Evolutionary conservation across 2,888 invertebrate species (phyloP).

Genomic region (Drosophila anomalata): DNA sequence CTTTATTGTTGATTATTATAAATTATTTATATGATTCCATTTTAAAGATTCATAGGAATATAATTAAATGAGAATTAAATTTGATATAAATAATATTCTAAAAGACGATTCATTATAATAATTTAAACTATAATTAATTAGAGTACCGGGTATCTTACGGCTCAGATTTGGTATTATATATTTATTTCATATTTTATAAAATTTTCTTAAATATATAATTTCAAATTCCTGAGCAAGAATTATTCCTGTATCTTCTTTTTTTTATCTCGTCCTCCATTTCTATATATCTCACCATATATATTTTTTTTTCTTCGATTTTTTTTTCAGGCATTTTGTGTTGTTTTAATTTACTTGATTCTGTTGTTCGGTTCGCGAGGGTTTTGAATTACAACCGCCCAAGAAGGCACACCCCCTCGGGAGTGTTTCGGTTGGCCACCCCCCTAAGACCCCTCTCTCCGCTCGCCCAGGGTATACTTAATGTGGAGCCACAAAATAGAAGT

Average conservation of each 20-base stretch:
- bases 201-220: too few species aligned
- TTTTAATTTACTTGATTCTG: conserved; percentile 59
- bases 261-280: conserved; percentile 11
- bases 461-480: conserved; percentile 7
- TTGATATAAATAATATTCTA: too few species aligned
- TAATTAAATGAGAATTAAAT: too few species aligned
- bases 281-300: conserved; percentile 24
- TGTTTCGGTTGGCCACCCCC: not conserved
- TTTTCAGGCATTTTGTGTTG: conserved; percentile 17
- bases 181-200: too few species aligned
- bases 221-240: too few species aligned
- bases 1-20: too few species aligned
- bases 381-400: conserved; percentile 64
- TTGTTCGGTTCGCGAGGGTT: conserved; percentile 49
- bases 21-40: too few species aligned
- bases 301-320: conserved; percentile 17
- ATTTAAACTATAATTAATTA: too few species aligned
- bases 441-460: not conserved
- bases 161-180: too few species aligned
- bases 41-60: too few species aligned
- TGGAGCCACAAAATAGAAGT: conserved; percentile 51
- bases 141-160: too few species aligned
- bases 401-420: conserved; percentile 15
- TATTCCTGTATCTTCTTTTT: conserved; percentile 4
- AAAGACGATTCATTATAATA: too few species aligned